Conservation (phyloP, 2,888 invertebrate species). For the Vanessa cardui region DNA sequence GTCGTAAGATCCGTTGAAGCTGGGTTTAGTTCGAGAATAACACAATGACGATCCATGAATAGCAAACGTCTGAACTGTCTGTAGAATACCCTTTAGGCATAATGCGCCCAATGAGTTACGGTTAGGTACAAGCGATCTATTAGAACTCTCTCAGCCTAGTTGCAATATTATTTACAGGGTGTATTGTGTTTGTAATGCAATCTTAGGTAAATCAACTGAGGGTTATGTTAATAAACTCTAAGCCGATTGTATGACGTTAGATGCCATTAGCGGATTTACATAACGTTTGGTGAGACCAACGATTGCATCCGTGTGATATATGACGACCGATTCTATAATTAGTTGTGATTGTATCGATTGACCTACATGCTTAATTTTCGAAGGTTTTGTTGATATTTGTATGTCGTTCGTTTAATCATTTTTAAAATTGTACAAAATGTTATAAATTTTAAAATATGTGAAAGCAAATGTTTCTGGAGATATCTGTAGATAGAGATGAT, state of each 20-base stretch:
- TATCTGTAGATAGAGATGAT: neutral
- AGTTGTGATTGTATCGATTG: slow-evolving; percentile 1
- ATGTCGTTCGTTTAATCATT: no score
- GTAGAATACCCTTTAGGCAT: slow-evolving; percentile 40
- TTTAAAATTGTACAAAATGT: neutral
- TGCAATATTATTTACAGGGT: slow-evolving; percentile 23
- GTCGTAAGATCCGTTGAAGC: slow-evolving; percentile 33
- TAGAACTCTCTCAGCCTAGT: slow-evolving; percentile 31
- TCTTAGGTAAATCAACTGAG: neutral
- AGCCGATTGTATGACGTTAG: neutral
- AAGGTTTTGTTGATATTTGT: no score
- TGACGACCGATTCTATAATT: neutral
- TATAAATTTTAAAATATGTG: neutral
- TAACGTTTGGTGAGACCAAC: neutral
- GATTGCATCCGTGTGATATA: neutral
- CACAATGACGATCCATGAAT: slow-evolving; percentile 37
- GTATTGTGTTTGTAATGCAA: slow-evolving; percentile 5
- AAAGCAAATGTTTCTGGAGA: neutral
- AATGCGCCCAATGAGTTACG: slow-evolving; percentile 39
- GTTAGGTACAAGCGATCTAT: slow-evolving; percentile 39
- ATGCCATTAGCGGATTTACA: neutral
- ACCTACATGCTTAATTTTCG: slow-evolving; percentile 8
- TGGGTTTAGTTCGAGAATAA: slow-evolving; percentile 34
- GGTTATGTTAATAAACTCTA: neutral
- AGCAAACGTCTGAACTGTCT: slow-evolving; percentile 38